Base-by-base conservation (phyloP, 2,888 invertebrate species). In the Drosophila tanythrix region DNA sequence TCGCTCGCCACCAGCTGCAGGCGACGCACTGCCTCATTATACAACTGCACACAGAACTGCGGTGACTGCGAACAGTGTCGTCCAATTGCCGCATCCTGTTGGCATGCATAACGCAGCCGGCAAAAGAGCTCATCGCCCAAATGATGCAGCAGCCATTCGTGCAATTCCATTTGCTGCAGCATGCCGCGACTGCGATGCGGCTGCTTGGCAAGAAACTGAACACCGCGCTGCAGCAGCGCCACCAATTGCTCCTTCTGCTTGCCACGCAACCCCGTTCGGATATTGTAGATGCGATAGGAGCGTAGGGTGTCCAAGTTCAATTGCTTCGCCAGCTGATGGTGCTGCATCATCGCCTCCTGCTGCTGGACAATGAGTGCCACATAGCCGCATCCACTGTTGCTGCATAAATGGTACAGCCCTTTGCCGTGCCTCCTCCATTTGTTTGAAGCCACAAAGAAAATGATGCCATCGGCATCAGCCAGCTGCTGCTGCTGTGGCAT, bases 21-120 rank as follows among this genome's bases (percentile, higher is more conserved):
- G 82, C 95, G 95, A 56, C 94, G 94, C 29, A 97, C 94, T 31
- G 95, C 95, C 79, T 94, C 94, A 89, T 97, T 97, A 87, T 96
- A 96, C 56, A 96, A 93, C 60, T 93, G 92, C 18, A 96, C 94
- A 8, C 96, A 93, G 52, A 84, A 94, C 94, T 83, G 94, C 91
- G 60, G 96, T 13, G 82, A 69, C 2, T 60, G 74, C 27, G 88
- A 91, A 87, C 94, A 92, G 89, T 93, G 89, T 0, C 38, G 51
- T 66, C 93, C 36, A 90, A 92, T 88, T 75, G 93, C 82, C 72
- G 91, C 81, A 90, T 93, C 83, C 18, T 63, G 73, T 6, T 63
- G 40, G 18, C 78, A 74, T 3, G 91, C 89, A 18, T 77, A 66
- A 1, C 92, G 93, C 46, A 96, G 93, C 77, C 94, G 94, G 67